phyloP scores from a whole-genome alignment of 2,113 vertebrate genomes.

The Dermatemys mawii region DNA sequence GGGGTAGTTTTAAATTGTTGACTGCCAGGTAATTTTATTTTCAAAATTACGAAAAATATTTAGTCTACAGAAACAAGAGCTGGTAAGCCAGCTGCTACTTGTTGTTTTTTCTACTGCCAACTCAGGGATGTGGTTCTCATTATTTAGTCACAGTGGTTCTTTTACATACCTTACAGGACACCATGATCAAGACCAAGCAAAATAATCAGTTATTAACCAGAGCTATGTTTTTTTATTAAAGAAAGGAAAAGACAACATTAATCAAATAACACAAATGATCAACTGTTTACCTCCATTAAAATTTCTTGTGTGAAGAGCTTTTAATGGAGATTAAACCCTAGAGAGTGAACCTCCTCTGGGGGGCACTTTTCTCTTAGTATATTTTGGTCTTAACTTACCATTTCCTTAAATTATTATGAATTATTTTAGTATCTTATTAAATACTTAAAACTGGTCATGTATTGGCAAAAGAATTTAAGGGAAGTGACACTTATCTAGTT shows the following conservation, averaged over 20 bases:
- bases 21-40: not conserved
- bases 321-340: not conserved
- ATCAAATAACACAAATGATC: not conserved
- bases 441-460: not conserved
- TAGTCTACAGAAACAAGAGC: not conserved
- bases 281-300: not conserved
- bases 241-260: not conserved
- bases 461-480: not conserved
- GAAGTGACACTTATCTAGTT: not conserved
- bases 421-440: not conserved
- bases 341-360: not conserved
- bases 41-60: not conserved
- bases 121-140: not conserved
- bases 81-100: not conserved
- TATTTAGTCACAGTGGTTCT: not conserved
- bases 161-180: not conserved
- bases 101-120: not conserved
- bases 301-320: not conserved
- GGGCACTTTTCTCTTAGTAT: not conserved
- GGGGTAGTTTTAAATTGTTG: not conserved
- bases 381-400: not conserved
- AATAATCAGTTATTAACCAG: not conserved
- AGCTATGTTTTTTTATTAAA: not conserved
- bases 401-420: not conserved
- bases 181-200: not conserved